A percentile compares a stretch with the other conserved stretches of the same genome.
Conservation (phyloP, 2,113 vertebrate genomes). For the Eclectus roratus region DNA sequence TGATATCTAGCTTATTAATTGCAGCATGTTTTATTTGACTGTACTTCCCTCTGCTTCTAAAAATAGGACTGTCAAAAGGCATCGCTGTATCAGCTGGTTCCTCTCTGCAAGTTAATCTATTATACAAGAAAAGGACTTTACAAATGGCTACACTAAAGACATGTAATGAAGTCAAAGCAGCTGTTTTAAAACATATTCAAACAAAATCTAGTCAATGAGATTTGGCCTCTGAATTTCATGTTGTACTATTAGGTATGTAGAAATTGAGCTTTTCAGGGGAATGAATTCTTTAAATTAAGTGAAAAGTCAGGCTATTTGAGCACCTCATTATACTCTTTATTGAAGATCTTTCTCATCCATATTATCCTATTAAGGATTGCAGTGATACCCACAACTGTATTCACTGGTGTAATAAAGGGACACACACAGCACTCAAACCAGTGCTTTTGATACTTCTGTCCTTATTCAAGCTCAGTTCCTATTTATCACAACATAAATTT, state of each 20-base stretch:
- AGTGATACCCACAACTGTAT: slow-evolving; percentile 47
- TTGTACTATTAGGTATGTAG: slow-evolving; percentile 60
- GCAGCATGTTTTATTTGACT: slow-evolving; percentile 18
- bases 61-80: slow-evolving; percentile 48
- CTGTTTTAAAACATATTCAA: slow-evolving; percentile 60
- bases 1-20: slow-evolving; percentile 26
- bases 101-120: slow-evolving; percentile 41
- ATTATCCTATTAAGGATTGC: slow-evolving; percentile 65
- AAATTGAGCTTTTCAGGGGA: slow-evolving; percentile 54
- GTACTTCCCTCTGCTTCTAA: slow-evolving; percentile 47
- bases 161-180: slow-evolving; percentile 61
- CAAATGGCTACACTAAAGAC: slow-evolving; percentile 60
- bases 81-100: background rate
- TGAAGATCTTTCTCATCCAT: slow-evolving; percentile 65
- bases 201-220: slow-evolving; percentile 50
- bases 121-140: slow-evolving; percentile 51
- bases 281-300: slow-evolving; percentile 68
- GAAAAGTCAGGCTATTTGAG: slow-evolving; percentile 63
- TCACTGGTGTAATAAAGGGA: slow-evolving; percentile 57
- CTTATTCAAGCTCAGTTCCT: slow-evolving; percentile 21
- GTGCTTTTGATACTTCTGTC: slow-evolving; percentile 39
- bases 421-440: slow-evolving; percentile 7
- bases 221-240: slow-evolving; percentile 44
- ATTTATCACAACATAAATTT: slow-evolving; percentile 52
- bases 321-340: slow-evolving; percentile 57